Evolutionary conservation across 2,888 invertebrate genomes (phyloP), one percentile per base, ranked within the genome.

Genomic region (Athetis lepigone): DNA sequence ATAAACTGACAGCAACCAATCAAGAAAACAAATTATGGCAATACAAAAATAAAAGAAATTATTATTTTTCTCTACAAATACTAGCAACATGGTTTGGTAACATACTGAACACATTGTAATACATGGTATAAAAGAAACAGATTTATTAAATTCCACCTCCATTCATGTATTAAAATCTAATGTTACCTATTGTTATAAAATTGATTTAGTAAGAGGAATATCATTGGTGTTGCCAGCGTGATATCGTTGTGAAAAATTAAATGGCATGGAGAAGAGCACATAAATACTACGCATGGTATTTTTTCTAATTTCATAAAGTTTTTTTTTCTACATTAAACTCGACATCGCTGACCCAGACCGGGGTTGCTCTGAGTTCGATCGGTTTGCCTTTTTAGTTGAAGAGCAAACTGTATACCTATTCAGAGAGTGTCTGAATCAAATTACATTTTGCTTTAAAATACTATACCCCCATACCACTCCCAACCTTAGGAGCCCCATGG

Each of bases 71-170:
- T 59, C 45, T 79, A 77, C 23, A 68, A 52, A 72, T 67, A 76
- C 52, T 71, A 77, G 77, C 71, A 78, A 80, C 63, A 63, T 67
- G 58, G 68, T 80, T 81, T 81, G 80, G 80, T 80, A 80, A 80
- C 82, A 72, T 59, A 75, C 47, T 79, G 81, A 80, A 80, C 80
- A 80, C 80, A 67, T 71, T 56, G 69, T 68, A 54, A 49, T 47
- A 70, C 13, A 68, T 57, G 49, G 70, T 79, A 75, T n/a, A n/a
- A n/a, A 68, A 55, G 40, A 55, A 59, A 54, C 47, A 63, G 40
- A 60, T 37, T 42, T 2, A 46, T 55, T 47, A 25, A 51, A 62
- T 62, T 50, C 7, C 33, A 63, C 36, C 63, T 63, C 54, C 74
- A 73, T 58, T 50, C 2, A 29, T 19, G 25, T 18, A 16, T 55